Conservation (phyloP, 2,888 invertebrate species). For the Caenorhabditis macrosperma region DNA sequence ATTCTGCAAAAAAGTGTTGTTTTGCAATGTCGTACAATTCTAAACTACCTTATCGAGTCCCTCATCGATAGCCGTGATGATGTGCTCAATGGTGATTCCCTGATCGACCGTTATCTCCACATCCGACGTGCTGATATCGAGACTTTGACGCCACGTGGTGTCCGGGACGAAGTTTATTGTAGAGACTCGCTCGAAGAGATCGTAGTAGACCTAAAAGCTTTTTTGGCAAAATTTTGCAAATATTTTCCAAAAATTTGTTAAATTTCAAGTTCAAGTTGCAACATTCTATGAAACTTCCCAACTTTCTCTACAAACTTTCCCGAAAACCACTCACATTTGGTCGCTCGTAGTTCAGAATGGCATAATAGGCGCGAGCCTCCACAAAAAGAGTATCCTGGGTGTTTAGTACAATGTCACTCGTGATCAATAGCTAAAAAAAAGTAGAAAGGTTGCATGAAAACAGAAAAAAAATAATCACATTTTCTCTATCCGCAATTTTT, state of each 20-base stretch:
- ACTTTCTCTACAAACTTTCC: background rate
- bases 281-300: too few species aligned
- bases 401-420: background rate
- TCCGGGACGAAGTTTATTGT: too few species aligned
- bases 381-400: slow-evolving; percentile 3
- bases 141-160: too few species aligned
- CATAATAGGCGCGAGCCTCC: background rate
- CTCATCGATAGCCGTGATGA: background rate
- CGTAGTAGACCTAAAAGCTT: too few species aligned
- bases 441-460: background rate
- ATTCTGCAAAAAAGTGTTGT: background rate
- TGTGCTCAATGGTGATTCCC: background rate
- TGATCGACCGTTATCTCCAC: too few species aligned
- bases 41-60: background rate
- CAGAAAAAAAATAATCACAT: background rate
- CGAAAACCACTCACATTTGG: background rate
- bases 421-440: background rate
- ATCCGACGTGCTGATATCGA: too few species aligned
- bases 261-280: too few species aligned
- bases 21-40: background rate
- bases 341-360: background rate
- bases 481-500: background rate
- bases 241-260: too few species aligned
- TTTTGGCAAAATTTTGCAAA: too few species aligned
- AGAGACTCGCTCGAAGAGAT: too few species aligned